Evolutionary conservation across 2,888 invertebrate species (phyloP), one percentile per base, ranked within the genome.

Genomic region (Pseudolycoriella hygida): DNA sequence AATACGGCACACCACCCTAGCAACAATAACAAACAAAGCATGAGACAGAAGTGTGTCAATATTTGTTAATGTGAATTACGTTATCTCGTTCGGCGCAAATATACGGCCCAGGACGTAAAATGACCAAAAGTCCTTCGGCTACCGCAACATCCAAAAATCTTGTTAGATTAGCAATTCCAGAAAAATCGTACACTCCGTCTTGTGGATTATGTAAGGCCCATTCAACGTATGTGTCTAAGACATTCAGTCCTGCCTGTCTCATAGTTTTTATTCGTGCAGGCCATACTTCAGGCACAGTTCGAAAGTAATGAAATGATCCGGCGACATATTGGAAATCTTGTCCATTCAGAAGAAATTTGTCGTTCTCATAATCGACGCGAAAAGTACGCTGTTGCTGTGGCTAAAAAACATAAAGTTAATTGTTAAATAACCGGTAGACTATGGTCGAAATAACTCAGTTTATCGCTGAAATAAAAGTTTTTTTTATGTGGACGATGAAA

Each of bases 71-170:
- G 4, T 25, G 39, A 46, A 44, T 40, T 41, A 15, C 15, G 15
- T 17, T 63, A 53, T 93, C 92, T 64, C 89, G 77, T 67, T 94
- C 93, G 12, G 84, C 88, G 61, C 89, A 89, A 53, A 93, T 90
- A 56, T 88, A 94, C 0, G 93, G 93, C 0, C 93, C 93, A 0
- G 87, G 80, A 19, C 93, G 68, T 1, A 93, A 64, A 42, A 92
- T 73, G 1, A 89, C 87, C 17, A 80, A 64, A 34, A 94, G 66
- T 48, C 80, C 85, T 58, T 82, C 80, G 52, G 80, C 76, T 43
- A 81, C 74, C 0, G 90, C 92, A 3, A 72, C 64, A 50, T 74
- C 64, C 5, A 89, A 67, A 56, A 85, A 90, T 42, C 68, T 63
- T 18, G 69, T 75, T 53, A 90, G 67, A 57, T 86, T 76, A n/a